Evolutionary conservation across 2,113 vertebrate species (phyloP).

Genomic region (Lampris megalopsis): DNA sequence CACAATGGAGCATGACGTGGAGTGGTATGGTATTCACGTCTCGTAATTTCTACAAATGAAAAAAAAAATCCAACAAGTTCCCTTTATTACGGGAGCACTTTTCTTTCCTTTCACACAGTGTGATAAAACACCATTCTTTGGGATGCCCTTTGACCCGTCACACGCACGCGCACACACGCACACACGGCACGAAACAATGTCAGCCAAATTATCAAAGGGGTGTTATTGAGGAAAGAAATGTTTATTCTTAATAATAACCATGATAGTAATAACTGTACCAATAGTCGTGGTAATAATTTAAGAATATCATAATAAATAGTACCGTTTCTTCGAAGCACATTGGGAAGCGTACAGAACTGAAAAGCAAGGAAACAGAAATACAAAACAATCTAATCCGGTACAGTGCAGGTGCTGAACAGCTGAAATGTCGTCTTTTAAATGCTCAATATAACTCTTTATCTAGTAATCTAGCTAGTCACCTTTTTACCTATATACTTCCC

Average conservation of each 20-base stretch:
- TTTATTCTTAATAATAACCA: slow-evolving; percentile 83
- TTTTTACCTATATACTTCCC: slow-evolving; percentile 58
- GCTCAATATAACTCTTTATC: slow-evolving; percentile 65
- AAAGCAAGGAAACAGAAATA: slow-evolving; percentile 44
- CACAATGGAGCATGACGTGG: too few species aligned
- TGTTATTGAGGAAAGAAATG: slow-evolving; percentile 79
- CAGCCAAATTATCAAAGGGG: slow-evolving; percentile 25
- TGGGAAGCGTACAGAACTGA: slow-evolving; percentile 77
- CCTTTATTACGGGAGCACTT: too few species aligned
- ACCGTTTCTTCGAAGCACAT: slow-evolving; percentile 81
- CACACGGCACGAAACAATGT: neutral
- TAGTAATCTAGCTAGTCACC: slow-evolving; percentile 42
- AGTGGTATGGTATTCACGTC: too few species aligned
- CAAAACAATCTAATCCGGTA: slow-evolving; percentile 64
- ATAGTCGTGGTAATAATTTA: slow-evolving; percentile 77
- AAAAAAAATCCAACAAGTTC: too few species aligned
- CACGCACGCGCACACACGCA: neutral
- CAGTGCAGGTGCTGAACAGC: slow-evolving; percentile 64
- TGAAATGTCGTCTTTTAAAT: slow-evolving; percentile 65
- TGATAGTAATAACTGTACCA: slow-evolving; percentile 75
- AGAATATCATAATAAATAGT: slow-evolving; percentile 82
- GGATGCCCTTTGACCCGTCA: too few species aligned
- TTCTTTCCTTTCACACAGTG: too few species aligned
- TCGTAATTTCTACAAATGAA: too few species aligned
- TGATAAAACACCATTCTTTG: too few species aligned